These are phyloP conservation scores for Trinectes maculatus DNA, from an alignment of 2,113 vertebrate genomes.

Conservation along the genomic window DNA sequence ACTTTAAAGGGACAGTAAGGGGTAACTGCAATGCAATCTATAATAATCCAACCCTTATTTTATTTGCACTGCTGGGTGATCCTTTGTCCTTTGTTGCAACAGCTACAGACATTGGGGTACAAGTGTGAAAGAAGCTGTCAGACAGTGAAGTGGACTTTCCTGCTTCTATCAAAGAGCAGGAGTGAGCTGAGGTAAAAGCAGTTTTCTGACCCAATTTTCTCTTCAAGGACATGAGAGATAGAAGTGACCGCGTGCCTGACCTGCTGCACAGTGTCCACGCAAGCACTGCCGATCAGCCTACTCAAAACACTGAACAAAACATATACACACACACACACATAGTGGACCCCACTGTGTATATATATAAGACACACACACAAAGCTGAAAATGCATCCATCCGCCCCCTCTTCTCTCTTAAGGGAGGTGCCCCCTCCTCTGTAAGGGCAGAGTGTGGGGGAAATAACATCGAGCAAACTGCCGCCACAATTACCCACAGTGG, in stretches of 20 bases:
- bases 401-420: constrained; percentile 22
- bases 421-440: constrained; percentile 50
- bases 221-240: constrained; percentile 59
- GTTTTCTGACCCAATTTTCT: constrained; percentile 57
- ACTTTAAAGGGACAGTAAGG: background rate
- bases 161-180: constrained; percentile 50
- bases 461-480: constrained; percentile 67
- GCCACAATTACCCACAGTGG: constrained; percentile 77
- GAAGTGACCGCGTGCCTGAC: constrained; percentile 58
- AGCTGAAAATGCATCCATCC: constrained; percentile 36
- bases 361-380: constrained; percentile 36
- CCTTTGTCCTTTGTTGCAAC: constrained; percentile 23
- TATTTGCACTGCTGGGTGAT: constrained; percentile 9
- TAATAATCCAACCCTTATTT: constrained; percentile 15
- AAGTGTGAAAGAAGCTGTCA: constrained; percentile 49
- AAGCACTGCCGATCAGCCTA: background rate
- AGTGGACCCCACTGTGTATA: no score
- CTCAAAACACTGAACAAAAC: constrained; percentile 3
- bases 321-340: background rate
- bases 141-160: constrained; percentile 53
- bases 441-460: constrained; percentile 56
- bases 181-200: constrained; percentile 53
- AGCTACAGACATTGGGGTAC: constrained; percentile 15
- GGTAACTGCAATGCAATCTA: constrained; percentile 1
- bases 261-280: constrained; percentile 1